Percentiles rank a stretch among this genome's conserved stretches.
Evolutionary conservation across 2,888 invertebrate species (phyloP).

Genomic region (Eupithecia exiguata): DNA sequence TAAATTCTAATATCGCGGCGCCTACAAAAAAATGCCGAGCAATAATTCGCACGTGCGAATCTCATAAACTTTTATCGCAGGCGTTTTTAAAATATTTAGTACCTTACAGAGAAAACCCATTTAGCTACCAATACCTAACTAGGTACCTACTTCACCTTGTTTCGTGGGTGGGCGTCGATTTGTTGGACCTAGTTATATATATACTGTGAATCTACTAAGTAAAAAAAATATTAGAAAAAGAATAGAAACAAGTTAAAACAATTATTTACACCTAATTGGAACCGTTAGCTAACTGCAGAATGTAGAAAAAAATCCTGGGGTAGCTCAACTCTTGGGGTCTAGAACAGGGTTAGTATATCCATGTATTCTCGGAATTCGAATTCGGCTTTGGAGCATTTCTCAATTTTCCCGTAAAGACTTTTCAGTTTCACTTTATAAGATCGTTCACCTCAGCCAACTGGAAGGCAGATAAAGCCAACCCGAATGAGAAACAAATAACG

Average conservation of each 20-base stretch:
- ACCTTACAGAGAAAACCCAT: slow-evolving; percentile 31
- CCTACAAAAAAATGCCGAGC: slow-evolving; percentile 35
- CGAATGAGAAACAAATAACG: slow-evolving; percentile 33
- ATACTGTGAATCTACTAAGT: too few species aligned
- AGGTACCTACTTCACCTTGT: neutral
- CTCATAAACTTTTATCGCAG: slow-evolving; percentile 37
- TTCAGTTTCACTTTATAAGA: slow-evolving; percentile 1
- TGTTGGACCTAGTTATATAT: neutral
- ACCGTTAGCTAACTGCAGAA: too few species aligned
- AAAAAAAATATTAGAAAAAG: too few species aligned
- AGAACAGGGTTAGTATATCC: too few species aligned
- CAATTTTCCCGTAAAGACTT: neutral
- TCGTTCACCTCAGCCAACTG: slow-evolving; percentile 30
- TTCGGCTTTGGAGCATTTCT: neutral
- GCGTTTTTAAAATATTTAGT: slow-evolving; percentile 38
- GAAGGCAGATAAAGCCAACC: slow-evolving; percentile 22
- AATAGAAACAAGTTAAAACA: too few species aligned
- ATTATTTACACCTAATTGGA: too few species aligned
- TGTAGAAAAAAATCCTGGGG: too few species aligned
- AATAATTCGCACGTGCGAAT: slow-evolving; percentile 39
- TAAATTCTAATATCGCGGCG: slow-evolving; percentile 35
- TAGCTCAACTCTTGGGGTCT: too few species aligned
- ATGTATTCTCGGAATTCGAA: neutral
- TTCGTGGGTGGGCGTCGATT: neutral
- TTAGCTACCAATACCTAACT: slow-evolving; percentile 18